phyloP scores from a whole-genome alignment of 2,797 vertebrate species.

The Nothura maculosa region DNA sequence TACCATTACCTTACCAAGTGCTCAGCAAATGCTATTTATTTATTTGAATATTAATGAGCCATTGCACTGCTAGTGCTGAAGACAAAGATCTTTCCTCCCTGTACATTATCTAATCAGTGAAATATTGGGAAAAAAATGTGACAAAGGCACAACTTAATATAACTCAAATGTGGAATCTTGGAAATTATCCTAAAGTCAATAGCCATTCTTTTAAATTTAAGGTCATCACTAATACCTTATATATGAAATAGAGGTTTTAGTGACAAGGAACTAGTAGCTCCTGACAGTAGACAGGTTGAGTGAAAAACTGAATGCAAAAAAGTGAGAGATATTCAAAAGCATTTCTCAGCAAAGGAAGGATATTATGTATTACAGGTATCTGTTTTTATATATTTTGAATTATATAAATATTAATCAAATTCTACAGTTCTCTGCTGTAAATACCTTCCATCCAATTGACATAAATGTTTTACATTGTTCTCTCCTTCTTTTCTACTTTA shows the following conservation, averaged over 20 bases:
- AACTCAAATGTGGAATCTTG: neutral
- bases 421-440: neutral
- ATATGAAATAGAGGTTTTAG: neutral
- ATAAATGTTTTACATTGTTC: constrained; percentile 34
- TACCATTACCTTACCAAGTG: neutral
- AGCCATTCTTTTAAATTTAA: neutral
- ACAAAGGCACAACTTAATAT: neutral
- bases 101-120: neutral
- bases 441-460: neutral
- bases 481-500: constrained; percentile 31
- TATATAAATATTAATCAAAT: neutral
- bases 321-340: neutral
- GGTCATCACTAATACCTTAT: neutral
- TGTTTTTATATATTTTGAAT: neutral
- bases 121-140: neutral
- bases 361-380: neutral
- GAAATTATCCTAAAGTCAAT: neutral
- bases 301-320: neutral
- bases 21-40: neutral
- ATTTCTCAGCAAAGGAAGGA: neutral
- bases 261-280: neutral
- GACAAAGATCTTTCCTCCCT: neutral
- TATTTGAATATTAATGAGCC: neutral
- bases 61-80: neutral
- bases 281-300: neutral